phyloP scores from a whole-genome alignment of 2,797 vertebrate species.

The Gymnothorax javanicus region DNA sequence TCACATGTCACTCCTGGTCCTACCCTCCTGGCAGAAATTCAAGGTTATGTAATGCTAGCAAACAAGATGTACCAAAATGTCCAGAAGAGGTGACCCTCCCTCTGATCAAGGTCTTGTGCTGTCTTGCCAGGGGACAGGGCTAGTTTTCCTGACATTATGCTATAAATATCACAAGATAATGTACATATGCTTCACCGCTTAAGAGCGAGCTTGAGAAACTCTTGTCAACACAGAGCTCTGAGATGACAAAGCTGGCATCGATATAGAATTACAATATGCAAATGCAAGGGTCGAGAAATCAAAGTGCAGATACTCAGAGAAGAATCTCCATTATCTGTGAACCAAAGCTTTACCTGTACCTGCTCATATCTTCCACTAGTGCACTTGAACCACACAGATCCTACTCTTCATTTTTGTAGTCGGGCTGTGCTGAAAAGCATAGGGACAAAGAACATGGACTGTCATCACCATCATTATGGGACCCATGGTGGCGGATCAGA shows the following conservation, averaged over 20 bases:
- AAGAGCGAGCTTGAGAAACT: not conserved
- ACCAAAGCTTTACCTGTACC: not conserved
- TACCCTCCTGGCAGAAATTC: not conserved
- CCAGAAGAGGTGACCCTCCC: not conserved
- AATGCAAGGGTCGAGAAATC: not conserved
- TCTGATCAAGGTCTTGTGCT: constrained; percentile 37
- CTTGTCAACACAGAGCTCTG: too few species aligned
- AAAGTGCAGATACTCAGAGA: not conserved
- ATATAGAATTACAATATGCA: not conserved
- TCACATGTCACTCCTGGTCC: not conserved
- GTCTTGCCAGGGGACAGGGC: constrained; percentile 38
- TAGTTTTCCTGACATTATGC: not conserved
- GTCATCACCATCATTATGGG: not conserved
- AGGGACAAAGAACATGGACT: not conserved
- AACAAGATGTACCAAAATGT: not conserved
- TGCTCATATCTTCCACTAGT: not conserved
- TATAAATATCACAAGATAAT: not conserved
- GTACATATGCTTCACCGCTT: not conserved
- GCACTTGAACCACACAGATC: not conserved
- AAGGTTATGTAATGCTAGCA: not conserved
- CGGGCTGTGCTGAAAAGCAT: not conserved
- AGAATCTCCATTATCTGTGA: not conserved
- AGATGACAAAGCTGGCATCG: not conserved
- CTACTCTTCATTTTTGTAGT: not conserved
- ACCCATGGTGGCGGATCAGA: not conserved